Evolutionary conservation across 2,888 invertebrate species (phyloP).

Genomic region (Kuschelorhynchus macadamiae): DNA sequence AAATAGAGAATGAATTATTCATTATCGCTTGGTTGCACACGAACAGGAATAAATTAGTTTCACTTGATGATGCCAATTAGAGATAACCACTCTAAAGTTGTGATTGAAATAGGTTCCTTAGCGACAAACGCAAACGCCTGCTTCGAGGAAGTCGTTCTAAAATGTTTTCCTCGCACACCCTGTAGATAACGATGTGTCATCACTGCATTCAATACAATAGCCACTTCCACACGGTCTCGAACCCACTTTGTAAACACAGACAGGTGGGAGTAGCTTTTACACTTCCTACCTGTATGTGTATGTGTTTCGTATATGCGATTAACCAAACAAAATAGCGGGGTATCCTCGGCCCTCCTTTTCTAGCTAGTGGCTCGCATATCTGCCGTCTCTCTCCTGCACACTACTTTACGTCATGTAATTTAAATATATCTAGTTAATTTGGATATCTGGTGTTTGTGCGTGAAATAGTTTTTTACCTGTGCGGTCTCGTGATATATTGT

Average conservation of each 20-base stretch:
- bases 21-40: too few relatives aligned
- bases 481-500: constrained; percentile 1
- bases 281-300: constrained; percentile 43
- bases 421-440: constrained; percentile 31
- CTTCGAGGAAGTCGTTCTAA: too few relatives aligned
- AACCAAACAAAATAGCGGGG: constrained; percentile 37
- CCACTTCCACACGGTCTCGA: constrained; percentile 46
- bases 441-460: constrained; percentile 20
- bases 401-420: constrained; percentile 23
- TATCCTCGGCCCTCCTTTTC: constrained; percentile 24
- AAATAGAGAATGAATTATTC: too few relatives aligned
- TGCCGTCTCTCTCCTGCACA: constrained; percentile 14
- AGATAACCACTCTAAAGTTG: too few relatives aligned
- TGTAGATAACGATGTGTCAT: constrained; percentile 41
- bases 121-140: too few relatives aligned
- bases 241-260: constrained; percentile 49
- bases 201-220: constrained; percentile 17
- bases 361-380: not conserved
- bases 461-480: constrained; percentile 26
- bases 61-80: too few relatives aligned
- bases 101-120: too few relatives aligned
- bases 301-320: constrained; percentile 34
- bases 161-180: constrained; percentile 19
- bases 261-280: constrained; percentile 48
- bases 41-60: too few relatives aligned